Conservation (phyloP, 2,113 vertebrate genomes). For the Mobula birostris region DNA sequence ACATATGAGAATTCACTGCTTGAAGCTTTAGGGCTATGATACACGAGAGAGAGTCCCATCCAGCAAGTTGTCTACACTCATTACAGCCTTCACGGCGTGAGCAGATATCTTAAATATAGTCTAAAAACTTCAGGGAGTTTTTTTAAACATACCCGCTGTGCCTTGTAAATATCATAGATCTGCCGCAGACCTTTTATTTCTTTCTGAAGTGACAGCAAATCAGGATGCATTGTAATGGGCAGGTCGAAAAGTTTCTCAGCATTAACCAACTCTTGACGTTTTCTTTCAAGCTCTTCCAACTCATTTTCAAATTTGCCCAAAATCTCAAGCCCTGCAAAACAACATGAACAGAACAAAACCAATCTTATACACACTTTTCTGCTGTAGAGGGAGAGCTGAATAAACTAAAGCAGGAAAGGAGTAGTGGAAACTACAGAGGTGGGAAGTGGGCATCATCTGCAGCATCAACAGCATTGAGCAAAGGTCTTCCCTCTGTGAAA, state of each 20-base stretch:
- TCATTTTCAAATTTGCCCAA: slow-evolving; percentile 66
- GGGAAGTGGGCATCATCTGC: neutral
- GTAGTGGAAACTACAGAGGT: neutral
- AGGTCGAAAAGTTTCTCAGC: slow-evolving; percentile 83
- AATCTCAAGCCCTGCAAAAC: slow-evolving; percentile 62
- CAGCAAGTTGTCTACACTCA: neutral
- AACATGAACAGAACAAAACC: neutral
- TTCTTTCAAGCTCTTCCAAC: slow-evolving; percentile 59
- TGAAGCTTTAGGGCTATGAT: neutral
- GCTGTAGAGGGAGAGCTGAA: neutral
- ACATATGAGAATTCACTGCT: neutral
- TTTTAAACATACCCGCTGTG: slow-evolving; percentile 52
- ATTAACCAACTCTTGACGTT: slow-evolving; percentile 61
- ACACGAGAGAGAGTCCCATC: neutral
- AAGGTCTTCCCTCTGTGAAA: too few relatives aligned
- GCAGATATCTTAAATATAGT: neutral
- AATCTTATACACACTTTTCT: neutral
- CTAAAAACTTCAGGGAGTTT: too few relatives aligned
- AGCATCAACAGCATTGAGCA: neutral
- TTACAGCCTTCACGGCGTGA: neutral
- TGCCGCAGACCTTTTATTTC: slow-evolving; percentile 67
- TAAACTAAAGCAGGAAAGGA: neutral
- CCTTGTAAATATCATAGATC: slow-evolving; percentile 72
- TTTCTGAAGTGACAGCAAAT: slow-evolving; percentile 67
- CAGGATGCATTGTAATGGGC: slow-evolving; percentile 65